Evolutionary conservation across 1,140 invertebrate species (phyloP).

Genomic region (Pemphigus obesinymphae): DNA sequence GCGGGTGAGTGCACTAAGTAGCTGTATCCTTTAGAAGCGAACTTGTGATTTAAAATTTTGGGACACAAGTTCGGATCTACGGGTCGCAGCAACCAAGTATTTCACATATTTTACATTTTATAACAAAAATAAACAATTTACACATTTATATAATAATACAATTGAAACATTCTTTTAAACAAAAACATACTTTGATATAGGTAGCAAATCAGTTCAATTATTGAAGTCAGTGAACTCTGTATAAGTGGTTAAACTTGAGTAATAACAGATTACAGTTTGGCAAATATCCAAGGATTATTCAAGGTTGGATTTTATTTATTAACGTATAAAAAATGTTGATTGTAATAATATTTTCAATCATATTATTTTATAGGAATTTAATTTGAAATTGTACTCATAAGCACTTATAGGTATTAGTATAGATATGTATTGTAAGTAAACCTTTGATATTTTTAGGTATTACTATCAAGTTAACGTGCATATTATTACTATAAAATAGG

Average conservation of each 20-base stretch:
- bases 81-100: constrained; percentile 27
- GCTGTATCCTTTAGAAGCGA: constrained; percentile 35
- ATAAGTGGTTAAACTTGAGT: background rate
- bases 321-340: background rate
- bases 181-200: background rate
- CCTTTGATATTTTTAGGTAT: too few species aligned
- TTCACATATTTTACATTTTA: background rate
- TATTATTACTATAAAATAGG: too few species aligned
- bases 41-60: constrained; percentile 35
- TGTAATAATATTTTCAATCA: too few species aligned
- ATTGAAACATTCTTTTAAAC: background rate
- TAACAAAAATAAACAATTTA: background rate
- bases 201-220: too few species aligned
- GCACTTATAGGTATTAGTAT: too few species aligned
- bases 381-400: too few species aligned
- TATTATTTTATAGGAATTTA: too few species aligned
- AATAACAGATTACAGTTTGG: background rate
- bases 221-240: background rate
- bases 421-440: too few species aligned
- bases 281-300: constrained; percentile 8
- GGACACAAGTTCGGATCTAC: constrained; percentile 41
- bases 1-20: background rate
- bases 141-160: background rate
- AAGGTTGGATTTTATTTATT: background rate
- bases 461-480: background rate